Base-by-base conservation (phyloP, 2,888 invertebrate genomes). In the Hartigia nigra region DNA sequence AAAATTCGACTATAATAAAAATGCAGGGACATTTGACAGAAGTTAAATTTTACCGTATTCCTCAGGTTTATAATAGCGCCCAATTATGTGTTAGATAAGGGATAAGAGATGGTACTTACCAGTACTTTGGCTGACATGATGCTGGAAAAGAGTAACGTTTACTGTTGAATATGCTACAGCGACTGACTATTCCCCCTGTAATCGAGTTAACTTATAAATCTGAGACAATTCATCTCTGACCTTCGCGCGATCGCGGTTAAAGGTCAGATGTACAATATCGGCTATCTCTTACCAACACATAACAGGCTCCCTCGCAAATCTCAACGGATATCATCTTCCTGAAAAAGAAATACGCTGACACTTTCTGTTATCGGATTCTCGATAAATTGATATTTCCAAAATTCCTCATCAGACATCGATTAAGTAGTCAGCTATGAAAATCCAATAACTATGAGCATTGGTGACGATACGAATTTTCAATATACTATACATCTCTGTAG, bases 201-300 rank as follows among this genome's bases (percentile, higher is more conserved):
- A 79, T 74, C 81, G 82, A 83, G 81, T 82, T 85, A 88, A 85
- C 87, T 91, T 91, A 90, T 91, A 91, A 90, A 89, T 87, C 86
- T 77, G 81, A 84, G 82, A 79, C 81, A 85, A 82, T 82, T 88
- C 88, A 88, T 89, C 88, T 85, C 86, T 90, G 90, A 90, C 90
- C 90, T 83, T 85, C 74, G 76, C 76, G 81, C 78, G 83, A 85
- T 82, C 78, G 75, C 79, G 81, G 75, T 82, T 23, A 23, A 76
- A 80, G 80, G 80, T 86, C 82, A 80, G 79, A 78, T 77, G 80
- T 75, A 78, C 74, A 74, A 80, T 80, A 70, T 81, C 78, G 77
- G 74, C 35, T 84, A 84, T 85, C 81, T 77, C 78, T 12, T 31
- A 34, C 78, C 74, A 79, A 81, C 36, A 84, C 80, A 82, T 76